These are phyloP conservation scores for Drosophila insularis DNA, from an alignment of 1,140 invertebrate genomes.

Conservation along the genomic window DNA sequence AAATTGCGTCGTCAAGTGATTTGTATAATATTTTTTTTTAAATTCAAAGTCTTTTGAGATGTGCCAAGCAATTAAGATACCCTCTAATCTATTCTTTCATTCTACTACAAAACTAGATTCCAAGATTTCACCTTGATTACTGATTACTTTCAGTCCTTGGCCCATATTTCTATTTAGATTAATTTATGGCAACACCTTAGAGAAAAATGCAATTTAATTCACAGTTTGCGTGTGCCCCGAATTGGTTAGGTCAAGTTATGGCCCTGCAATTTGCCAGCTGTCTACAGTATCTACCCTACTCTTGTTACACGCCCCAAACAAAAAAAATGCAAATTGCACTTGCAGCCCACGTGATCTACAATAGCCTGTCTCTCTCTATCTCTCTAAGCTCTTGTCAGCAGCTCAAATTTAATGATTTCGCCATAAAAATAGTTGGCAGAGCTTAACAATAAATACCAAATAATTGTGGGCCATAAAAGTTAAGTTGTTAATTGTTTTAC, in stretches of 20 bases:
- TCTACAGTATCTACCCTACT: slow-evolving; percentile 36
- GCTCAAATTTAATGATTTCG: slow-evolving; percentile 56
- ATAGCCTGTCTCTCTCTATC: too few species aligned
- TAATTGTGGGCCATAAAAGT: slow-evolving; percentile 77
- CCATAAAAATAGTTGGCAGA: slow-evolving; percentile 63
- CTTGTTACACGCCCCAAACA: slow-evolving; percentile 20
- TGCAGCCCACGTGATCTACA: slow-evolving; percentile 18
- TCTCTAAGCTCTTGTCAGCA: slow-evolving; percentile 32
- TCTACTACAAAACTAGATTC: too few species aligned
- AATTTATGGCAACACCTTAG: slow-evolving; percentile 32
- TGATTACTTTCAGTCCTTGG: slow-evolving; percentile 19
- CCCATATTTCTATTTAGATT: slow-evolving; percentile 39
- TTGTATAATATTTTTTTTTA: too few species aligned
- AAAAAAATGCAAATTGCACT: slow-evolving; percentile 60
- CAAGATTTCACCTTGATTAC: slow-evolving; percentile 18
- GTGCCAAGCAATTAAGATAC: too few species aligned
- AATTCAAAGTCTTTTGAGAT: background rate
- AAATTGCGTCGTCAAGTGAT: slow-evolving; percentile 15
- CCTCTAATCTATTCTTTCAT: too few species aligned
- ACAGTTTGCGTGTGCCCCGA: slow-evolving; percentile 56
- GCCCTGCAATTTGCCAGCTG: slow-evolving; percentile 65
- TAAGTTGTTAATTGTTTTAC: slow-evolving; percentile 73
- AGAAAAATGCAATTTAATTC: slow-evolving; percentile 63
- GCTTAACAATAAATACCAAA: slow-evolving; percentile 73
- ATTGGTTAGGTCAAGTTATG: slow-evolving; percentile 9